A percentile compares a stretch with the other conserved stretches of the same genome.
Conservation (phyloP, 2,113 vertebrate genomes). For the Gasterosteus nipponicus region DNA sequence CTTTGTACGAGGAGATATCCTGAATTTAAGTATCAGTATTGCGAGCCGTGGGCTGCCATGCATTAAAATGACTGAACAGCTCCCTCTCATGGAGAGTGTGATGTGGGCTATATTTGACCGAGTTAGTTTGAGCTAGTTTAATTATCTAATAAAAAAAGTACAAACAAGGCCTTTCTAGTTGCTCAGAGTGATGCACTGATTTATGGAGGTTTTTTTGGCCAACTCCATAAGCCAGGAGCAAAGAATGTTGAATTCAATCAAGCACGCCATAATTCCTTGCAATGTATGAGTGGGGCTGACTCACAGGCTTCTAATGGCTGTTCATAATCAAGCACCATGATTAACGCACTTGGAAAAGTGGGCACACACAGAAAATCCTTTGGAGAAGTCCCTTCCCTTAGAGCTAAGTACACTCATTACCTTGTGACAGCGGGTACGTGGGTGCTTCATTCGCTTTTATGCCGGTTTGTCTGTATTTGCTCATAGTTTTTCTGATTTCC, state of each 20-base stretch:
- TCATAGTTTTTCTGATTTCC: conserved; percentile 64
- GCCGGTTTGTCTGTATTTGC: conserved; percentile 64
- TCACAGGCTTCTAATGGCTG: conserved; percentile 76
- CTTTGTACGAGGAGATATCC: not conserved
- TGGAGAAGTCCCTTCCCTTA: conserved; percentile 75
- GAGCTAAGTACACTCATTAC: conserved; percentile 79
- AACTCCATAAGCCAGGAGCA: conserved; percentile 50
- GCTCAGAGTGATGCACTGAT: conserved; percentile 49
- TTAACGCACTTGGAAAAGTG: conserved; percentile 77
- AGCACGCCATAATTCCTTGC: conserved; percentile 70
- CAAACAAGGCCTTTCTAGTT: conserved; percentile 43
- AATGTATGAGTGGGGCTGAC: conserved; percentile 71
- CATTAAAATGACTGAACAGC: conserved; percentile 9
- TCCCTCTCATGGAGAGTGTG: conserved; percentile 10
- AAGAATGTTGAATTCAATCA: conserved; percentile 72
- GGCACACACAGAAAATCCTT: conserved; percentile 74
- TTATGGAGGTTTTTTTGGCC: conserved; percentile 42
- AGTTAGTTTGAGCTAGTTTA: conserved; percentile 5
- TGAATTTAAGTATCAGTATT: not conserved
- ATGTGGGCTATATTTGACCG: not conserved
- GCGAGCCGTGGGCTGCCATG: not conserved
- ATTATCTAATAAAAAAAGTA: conserved; percentile 31
- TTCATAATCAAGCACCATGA: conserved; percentile 80
- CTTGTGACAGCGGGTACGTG: conserved; percentile 65
- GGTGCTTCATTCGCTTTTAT: conserved; percentile 81